These are phyloP conservation scores for Oncorhynchus keta DNA, from an alignment of 2,113 vertebrate genomes.

Conservation along the genomic window DNA sequence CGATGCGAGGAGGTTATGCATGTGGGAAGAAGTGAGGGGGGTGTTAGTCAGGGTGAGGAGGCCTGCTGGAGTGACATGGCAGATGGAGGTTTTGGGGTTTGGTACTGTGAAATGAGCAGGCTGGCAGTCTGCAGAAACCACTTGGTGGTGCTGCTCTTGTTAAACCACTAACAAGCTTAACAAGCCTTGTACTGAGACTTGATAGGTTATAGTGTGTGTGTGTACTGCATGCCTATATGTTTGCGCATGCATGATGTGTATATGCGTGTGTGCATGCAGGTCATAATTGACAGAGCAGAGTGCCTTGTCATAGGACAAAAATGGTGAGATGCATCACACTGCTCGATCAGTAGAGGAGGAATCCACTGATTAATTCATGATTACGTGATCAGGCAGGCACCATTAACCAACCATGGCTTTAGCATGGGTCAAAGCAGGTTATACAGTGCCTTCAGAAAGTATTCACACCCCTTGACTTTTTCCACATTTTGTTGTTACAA, in stretches of 20 bases:
- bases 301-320: too few relatives aligned
- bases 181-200: too few relatives aligned
- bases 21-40: too few relatives aligned
- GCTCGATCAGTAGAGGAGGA: not conserved
- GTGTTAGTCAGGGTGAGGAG: not conserved
- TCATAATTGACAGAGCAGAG: not conserved
- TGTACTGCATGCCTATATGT: not conserved
- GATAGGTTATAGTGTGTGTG: not conserved
- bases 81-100: not conserved
- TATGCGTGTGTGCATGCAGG: not conserved
- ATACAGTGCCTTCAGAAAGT: not conserved
- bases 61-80: not conserved
- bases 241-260: not conserved
- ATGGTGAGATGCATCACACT: too few relatives aligned
- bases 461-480: not conserved
- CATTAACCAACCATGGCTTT: constrained; percentile 3
- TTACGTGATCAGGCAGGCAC: constrained; percentile 17
- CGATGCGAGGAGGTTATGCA: too few relatives aligned
- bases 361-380: constrained; percentile 19
- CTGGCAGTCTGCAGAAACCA: not conserved
- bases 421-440: constrained; percentile 5
- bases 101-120: not conserved
- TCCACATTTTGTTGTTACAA: too few relatives aligned
- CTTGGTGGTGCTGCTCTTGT: too few relatives aligned
- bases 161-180: too few relatives aligned